Conservation (phyloP, 2,888 invertebrate genomes). For the Erannis defoliaria region DNA sequence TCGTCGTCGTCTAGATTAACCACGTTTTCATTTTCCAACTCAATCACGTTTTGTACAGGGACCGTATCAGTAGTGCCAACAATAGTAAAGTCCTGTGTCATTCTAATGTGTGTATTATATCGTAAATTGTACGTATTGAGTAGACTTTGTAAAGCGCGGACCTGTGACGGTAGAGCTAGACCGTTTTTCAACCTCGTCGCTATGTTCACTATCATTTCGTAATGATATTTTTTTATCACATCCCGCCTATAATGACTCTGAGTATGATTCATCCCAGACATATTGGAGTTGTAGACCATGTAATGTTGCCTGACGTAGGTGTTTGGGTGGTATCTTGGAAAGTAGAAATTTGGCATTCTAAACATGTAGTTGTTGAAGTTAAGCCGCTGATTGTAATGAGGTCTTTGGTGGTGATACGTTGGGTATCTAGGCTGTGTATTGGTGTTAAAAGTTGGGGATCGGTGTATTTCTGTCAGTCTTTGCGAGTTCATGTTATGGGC, state of each 20-base stretch:
- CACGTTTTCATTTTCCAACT: conserved; percentile 45
- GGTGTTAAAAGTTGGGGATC: background rate
- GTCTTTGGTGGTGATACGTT: background rate
- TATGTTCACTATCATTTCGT: conserved; percentile 14
- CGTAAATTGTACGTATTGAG: conserved; percentile 67
- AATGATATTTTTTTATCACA: conserved; percentile 11
- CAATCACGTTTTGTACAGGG: background rate
- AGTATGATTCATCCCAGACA: background rate
- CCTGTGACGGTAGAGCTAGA: background rate
- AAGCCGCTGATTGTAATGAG: background rate
- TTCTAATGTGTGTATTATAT: conserved; percentile 60
- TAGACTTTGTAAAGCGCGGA: conserved; percentile 56
- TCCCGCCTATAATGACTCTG: background rate
- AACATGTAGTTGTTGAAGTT: conserved; percentile 6
- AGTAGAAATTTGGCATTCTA: conserved; percentile 1
- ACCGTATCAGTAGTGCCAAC: conserved; percentile 49
- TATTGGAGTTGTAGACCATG: background rate
- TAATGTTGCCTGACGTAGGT: conserved; percentile 8
- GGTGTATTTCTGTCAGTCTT: background rate
- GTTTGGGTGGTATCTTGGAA: conserved; percentile 16
- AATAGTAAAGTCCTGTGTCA: conserved; percentile 61
- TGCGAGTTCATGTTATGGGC: background rate
- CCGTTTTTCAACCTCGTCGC: conserved; percentile 10
- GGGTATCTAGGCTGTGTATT: conserved; percentile 14
- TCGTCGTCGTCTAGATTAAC: conserved; percentile 73